phyloP scores from a whole-genome alignment of 2,888 invertebrate species.

The Agonopterix subpropinquella region DNA sequence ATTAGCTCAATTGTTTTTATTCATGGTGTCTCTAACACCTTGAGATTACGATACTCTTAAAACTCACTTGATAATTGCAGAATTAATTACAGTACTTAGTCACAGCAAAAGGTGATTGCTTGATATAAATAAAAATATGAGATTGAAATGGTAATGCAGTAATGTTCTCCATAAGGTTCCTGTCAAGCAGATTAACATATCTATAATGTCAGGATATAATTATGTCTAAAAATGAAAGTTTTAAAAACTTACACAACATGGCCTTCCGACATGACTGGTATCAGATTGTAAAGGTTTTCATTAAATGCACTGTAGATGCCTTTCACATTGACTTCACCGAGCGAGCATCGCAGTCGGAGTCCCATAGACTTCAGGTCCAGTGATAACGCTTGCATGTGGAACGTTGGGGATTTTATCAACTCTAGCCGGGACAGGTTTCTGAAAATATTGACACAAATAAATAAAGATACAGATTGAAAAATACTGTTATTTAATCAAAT shows the following conservation, averaged over 20 bases:
- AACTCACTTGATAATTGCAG: too few species aligned
- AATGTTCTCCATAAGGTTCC: too few species aligned
- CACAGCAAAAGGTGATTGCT: too few species aligned
- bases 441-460: conserved; percentile 17
- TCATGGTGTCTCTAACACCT: too few species aligned
- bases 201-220: too few species aligned
- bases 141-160: too few species aligned
- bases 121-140: too few species aligned
- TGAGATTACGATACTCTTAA: too few species aligned
- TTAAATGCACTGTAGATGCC: conserved; percentile 66
- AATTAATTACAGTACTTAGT: too few species aligned
- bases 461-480: not conserved
- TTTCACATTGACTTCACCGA: conserved; percentile 62
- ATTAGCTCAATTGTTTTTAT: too few species aligned
- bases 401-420: conserved; percentile 55
- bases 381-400: conserved; percentile 56
- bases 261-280: conserved; percentile 65
- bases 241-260: conserved; percentile 58
- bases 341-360: conserved; percentile 49
- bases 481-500: too few species aligned
- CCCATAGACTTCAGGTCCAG: conserved; percentile 63
- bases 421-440: conserved; percentile 61
- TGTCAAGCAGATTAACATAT: too few species aligned
- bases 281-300: conserved; percentile 64
- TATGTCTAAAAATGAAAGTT: not conserved